Conservation (phyloP, 1,140 invertebrate genomes). For the Spodoptera frugiperda region DNA sequence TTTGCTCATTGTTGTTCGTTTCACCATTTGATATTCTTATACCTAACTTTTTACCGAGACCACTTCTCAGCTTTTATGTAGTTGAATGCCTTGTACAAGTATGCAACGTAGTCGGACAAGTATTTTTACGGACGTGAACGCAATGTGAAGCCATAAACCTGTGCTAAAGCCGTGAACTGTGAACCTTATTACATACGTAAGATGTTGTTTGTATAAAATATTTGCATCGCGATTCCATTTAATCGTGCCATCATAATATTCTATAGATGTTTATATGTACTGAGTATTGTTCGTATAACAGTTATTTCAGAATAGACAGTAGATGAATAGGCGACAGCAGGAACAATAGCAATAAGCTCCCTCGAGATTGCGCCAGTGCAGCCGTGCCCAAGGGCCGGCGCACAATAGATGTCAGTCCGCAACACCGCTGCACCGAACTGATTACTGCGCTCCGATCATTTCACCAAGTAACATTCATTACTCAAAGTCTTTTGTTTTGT, state of each 20-base stretch:
- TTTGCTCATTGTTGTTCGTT: slow-evolving; percentile 62
- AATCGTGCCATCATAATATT: slow-evolving; percentile 1
- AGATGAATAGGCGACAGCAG: slow-evolving; percentile 60
- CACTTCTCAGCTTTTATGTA: slow-evolving; percentile 51
- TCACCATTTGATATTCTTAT: slow-evolving; percentile 57
- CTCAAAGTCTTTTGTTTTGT: slow-evolving; percentile 63
- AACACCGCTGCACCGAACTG: slow-evolving; percentile 62
- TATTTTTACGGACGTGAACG: slow-evolving; percentile 47
- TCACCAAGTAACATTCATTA: slow-evolving; percentile 36
- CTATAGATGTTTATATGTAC: background rate
- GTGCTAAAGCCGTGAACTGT: slow-evolving; percentile 41
- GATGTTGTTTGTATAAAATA: slow-evolving; percentile 13
- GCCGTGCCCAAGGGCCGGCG: slow-evolving; percentile 55
- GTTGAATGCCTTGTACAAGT: slow-evolving; percentile 44
- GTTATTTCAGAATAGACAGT: slow-evolving; percentile 54
- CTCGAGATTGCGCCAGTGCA: slow-evolving; percentile 59
- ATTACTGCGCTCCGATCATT: slow-evolving; percentile 57
- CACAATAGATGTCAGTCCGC: slow-evolving; percentile 66
- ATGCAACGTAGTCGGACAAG: slow-evolving; percentile 14
- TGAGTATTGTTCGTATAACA: slow-evolving; percentile 15
- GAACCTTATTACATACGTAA: slow-evolving; percentile 41
- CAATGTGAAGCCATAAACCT: slow-evolving; percentile 59
- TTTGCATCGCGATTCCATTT: slow-evolving; percentile 24
- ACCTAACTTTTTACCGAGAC: slow-evolving; percentile 47
- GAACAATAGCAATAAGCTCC: slow-evolving; percentile 72